Evolutionary conservation across 2,888 invertebrate genomes (phyloP).

Genomic region (Cantharis rustica): DNA sequence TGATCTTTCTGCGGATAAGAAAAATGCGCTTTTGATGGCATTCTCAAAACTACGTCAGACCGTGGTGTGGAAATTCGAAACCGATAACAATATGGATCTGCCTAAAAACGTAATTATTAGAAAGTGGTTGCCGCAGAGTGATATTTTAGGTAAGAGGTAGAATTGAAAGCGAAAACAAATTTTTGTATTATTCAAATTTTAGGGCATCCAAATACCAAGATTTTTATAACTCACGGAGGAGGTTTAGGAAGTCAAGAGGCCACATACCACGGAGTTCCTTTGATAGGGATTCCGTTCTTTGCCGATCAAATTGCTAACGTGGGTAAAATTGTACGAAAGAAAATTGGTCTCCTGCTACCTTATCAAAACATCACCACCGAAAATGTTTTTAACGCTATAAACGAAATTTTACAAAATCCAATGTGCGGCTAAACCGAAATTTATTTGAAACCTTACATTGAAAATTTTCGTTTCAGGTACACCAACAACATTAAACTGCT

Average conservation of each 20-base stretch:
- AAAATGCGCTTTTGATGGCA: constrained; percentile 35
- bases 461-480: constrained; percentile 30
- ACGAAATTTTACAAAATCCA: constrained; percentile 37
- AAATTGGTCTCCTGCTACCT: constrained; percentile 37
- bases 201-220: constrained; percentile 36
- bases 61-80: constrained; percentile 50
- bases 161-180: background rate
- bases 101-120: constrained; percentile 47
- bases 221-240: constrained; percentile 43
- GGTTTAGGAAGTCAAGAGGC: constrained; percentile 41
- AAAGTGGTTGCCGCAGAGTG: constrained; percentile 51
- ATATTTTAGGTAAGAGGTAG: constrained; percentile 43
- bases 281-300: constrained; percentile 44
- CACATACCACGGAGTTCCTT: constrained; percentile 36
- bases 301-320: constrained; percentile 46
- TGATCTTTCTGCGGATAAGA: constrained; percentile 32
- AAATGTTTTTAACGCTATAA: constrained; percentile 31
- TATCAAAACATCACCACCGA: constrained; percentile 34
- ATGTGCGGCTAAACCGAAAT: constrained; percentile 29
- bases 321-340: constrained; percentile 38
- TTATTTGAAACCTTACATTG: background rate
- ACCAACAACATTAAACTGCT: constrained; percentile 23
- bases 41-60: constrained; percentile 47
- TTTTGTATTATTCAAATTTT: background rate
- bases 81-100: constrained; percentile 38